Base-by-base conservation (phyloP, 2,113 vertebrate species). In the Burhinus bistriatus region DNA sequence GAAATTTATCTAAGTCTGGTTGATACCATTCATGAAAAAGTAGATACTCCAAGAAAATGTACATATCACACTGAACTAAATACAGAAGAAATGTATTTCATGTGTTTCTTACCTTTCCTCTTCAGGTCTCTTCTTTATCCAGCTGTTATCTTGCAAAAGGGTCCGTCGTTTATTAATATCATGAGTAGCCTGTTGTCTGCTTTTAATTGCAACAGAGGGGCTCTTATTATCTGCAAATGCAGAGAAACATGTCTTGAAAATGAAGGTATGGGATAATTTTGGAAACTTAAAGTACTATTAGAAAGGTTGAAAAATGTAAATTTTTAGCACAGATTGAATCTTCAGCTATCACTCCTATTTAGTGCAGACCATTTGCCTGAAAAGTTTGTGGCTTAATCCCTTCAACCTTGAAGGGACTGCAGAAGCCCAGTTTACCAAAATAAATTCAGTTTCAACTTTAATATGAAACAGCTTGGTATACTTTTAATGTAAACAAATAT, bases 81-180 rank as follows among this genome's bases (percentile, higher is more conserved):
- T n/a, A 20, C 18, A 4, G 44, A 68, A 83, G 14, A 62, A 81
- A 69, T 65, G 2, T 15, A 54, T 59, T 59, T 65, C 4, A 3
- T 69, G 15, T 57, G 40, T 79, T 77, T 66, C 83, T 94, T 96
- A 98, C 97, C 83, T 97, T 73, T 99, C 99, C 57, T 99, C 99
- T 64, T 98, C 98, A 6, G 97, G 97, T 6, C 59, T 85, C 65
- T 92, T 98, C 97, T 97, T 99, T 97, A 99, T 99, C 99, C 99
- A 99, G 93, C 99, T 99, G 97, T 95, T 98, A 95, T 99, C 99
- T 87, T 99, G 98, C 75, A 99, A 97, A 69, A 99, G 98, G 15
- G 98, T 96, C 30, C 98, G 92, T 89, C 98, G 98, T 94, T 98
- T 99, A 59, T 98, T 99, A 88, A 45, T 78, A 9, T 99, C 99